A percentile compares a stretch with the other conserved stretches of the same genome.
Conservation (phyloP, 2,888 invertebrate genomes). For the Pachydiplax longipennis region DNA sequence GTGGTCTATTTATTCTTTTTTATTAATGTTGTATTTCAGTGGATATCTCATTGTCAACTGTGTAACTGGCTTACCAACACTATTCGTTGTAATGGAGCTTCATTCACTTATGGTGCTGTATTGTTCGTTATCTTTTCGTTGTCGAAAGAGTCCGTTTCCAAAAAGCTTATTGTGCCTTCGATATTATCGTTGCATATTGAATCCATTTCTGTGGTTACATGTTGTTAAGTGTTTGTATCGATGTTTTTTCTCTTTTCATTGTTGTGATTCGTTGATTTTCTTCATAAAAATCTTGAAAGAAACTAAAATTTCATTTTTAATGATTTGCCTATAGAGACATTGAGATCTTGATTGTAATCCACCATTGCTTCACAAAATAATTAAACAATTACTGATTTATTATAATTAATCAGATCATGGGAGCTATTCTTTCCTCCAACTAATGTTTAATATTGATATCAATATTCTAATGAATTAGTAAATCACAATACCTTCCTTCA, state of each 20-base stretch:
- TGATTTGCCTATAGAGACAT: too few relatives aligned
- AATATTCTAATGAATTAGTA: too few relatives aligned
- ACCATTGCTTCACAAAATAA: too few relatives aligned
- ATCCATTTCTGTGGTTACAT: conserved; percentile 27
- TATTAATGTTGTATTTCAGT: conserved; percentile 28
- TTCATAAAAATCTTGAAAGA: neutral
- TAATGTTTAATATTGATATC: too few relatives aligned
- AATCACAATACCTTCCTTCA: too few relatives aligned
- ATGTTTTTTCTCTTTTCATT: conserved; percentile 10
- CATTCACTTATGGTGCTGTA: conserved; percentile 13
- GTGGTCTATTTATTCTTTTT: conserved; percentile 8
- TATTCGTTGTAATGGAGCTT: conserved; percentile 18
- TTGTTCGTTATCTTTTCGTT: conserved; percentile 20
- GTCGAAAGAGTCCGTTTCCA: neutral
- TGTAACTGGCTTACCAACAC: conserved; percentile 21
- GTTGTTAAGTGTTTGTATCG: neutral
- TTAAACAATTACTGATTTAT: too few relatives aligned
- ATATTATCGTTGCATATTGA: conserved; percentile 22
- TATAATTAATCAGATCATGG: too few relatives aligned
- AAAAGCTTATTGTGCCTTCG: conserved; percentile 23
- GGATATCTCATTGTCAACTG: conserved; percentile 29
- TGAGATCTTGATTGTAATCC: too few relatives aligned
- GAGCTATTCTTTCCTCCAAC: too few relatives aligned
- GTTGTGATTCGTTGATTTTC: neutral
- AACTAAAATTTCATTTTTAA: too few relatives aligned